Conservation (phyloP, 2,797 vertebrate genomes). For the Glossophaga mutica region DNA sequence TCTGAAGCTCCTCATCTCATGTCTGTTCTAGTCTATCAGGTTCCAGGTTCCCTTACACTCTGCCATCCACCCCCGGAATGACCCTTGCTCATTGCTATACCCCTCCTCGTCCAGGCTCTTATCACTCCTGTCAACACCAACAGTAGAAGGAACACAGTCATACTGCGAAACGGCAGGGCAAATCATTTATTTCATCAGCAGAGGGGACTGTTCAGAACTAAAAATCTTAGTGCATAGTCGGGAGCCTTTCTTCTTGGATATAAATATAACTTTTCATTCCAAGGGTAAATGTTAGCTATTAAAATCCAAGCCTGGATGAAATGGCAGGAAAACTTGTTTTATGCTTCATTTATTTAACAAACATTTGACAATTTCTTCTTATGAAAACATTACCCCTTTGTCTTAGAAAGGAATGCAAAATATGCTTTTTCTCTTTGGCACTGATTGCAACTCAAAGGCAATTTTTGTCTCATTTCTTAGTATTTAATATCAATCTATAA, state of each 20-base stretch:
- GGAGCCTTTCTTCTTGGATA: conserved; percentile 40
- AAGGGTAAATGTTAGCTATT: conserved; percentile 55
- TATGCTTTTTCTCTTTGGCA: conserved; percentile 6
- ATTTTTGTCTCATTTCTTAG: conserved; percentile 38
- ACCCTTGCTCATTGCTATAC: too few species aligned
- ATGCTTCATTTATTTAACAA: conserved; percentile 68
- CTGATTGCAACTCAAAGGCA: conserved; percentile 41
- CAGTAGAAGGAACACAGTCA: not conserved
- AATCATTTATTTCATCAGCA: not conserved
- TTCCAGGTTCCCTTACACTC: rapidly evolving
- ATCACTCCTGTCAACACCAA: not conserved
- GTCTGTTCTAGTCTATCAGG: not conserved
- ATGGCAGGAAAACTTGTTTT: conserved; percentile 60
- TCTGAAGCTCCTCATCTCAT: not conserved
- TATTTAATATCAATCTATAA: conserved; percentile 38
- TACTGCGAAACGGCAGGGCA: not conserved
- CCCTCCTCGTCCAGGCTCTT: not conserved
- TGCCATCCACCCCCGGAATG: rapidly evolving
- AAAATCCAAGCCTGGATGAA: conserved; percentile 61
- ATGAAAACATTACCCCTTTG: conserved; percentile 34
- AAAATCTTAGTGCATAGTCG: not conserved
- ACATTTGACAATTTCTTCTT: conserved; percentile 44
- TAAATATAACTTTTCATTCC: conserved; percentile 58
- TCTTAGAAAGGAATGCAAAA: conserved; percentile 50
- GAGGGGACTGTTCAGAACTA: not conserved